Evolutionary conservation across 2,113 vertebrate genomes (phyloP).

Genomic region (Cichladusa arquata): DNA sequence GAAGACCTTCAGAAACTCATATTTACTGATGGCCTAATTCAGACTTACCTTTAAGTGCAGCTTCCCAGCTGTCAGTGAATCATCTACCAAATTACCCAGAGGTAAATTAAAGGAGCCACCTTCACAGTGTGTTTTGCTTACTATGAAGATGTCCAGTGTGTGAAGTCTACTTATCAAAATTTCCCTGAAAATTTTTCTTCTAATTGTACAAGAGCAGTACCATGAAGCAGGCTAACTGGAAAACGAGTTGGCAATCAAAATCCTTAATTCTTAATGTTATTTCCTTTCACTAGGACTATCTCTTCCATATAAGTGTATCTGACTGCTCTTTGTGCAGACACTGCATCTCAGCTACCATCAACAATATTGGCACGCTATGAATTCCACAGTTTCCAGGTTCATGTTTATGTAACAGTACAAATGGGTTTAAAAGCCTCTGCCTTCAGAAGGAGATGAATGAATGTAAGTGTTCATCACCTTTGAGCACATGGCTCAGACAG

Average conservation of each 20-base stretch:
- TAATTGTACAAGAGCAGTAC: neutral
- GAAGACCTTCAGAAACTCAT: neutral
- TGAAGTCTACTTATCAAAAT: neutral
- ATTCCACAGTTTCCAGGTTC: neutral
- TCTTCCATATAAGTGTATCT: neutral
- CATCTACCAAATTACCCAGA: neutral
- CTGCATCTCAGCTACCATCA: neutral
- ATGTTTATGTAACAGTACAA: conserved; percentile 16
- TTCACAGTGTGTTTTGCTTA: neutral
- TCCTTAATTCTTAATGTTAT: neutral
- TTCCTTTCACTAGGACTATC: neutral
- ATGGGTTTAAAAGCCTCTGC: neutral
- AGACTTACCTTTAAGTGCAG: neutral
- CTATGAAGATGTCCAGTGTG: neutral
- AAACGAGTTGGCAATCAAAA: neutral
- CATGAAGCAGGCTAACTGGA: neutral
- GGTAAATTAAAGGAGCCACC: neutral
- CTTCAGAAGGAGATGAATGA: neutral
- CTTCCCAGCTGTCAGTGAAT: accelerated
- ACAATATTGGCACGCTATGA: neutral
- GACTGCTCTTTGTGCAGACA: neutral
- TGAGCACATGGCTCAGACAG: neutral
- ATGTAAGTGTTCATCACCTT: neutral
- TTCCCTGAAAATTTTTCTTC: neutral
- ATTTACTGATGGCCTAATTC: neutral